Percentiles rank a stretch among this genome's conserved stretches.
Evolutionary conservation across 2,888 invertebrate genomes (phyloP).

Genomic region (Timema podura): DNA sequence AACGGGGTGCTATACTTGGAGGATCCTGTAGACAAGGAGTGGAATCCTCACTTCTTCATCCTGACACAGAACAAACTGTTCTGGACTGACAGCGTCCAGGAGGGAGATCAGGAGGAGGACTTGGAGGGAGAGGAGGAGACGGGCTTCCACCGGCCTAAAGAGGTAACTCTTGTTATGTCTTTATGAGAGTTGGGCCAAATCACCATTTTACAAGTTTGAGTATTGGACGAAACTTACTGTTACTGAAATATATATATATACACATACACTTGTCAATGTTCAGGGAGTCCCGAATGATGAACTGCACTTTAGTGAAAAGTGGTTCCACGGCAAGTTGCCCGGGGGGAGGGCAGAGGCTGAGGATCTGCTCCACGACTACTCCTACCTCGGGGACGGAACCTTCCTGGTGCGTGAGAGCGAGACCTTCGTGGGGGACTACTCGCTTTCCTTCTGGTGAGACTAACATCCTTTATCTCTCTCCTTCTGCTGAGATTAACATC

Average conservation of each 20-base stretch:
- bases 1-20: conserved; percentile 87
- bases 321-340: conserved; percentile 87
- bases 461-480: too few species aligned
- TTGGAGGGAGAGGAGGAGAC: conserved; percentile 60
- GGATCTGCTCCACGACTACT: conserved; percentile 65
- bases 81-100: conserved; percentile 68
- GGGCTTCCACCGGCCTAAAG: conserved; percentile 51
- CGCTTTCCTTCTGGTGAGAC: conserved; percentile 81
- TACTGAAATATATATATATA: background rate
- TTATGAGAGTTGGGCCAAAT: too few species aligned
- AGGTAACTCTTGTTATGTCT: conserved; percentile 42
- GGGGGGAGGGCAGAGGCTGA: conserved; percentile 79
- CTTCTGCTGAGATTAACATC: too few species aligned
- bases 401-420: conserved; percentile 91
- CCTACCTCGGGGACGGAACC: conserved; percentile 84
- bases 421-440: conserved; percentile 94
- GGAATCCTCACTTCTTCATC: conserved; percentile 93
- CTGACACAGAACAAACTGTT: conserved; percentile 83
- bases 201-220: too few species aligned
- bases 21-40: conserved; percentile 83
- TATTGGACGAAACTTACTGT: background rate
- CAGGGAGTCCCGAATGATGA: conserved; percentile 75
- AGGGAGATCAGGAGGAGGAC: conserved; percentile 48
- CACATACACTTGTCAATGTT: too few species aligned
- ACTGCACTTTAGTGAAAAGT: conserved; percentile 85